Percentiles rank a stretch among this genome's conserved stretches.
Conservation (phyloP, 2,797 vertebrate species). For the Neomorphus geoffroyi region DNA sequence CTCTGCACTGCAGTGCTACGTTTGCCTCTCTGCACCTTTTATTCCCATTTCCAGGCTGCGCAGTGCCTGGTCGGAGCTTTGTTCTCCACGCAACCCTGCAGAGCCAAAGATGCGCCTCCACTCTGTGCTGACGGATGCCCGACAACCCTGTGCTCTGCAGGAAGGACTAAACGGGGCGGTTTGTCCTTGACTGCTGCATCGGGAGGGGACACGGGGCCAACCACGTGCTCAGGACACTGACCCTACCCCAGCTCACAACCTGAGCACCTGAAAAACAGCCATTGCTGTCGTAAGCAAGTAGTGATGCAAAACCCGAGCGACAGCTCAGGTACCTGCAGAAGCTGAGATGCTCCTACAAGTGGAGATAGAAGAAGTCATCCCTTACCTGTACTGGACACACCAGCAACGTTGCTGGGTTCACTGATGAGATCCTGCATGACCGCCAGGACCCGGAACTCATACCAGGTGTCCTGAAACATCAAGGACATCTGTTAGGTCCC, state of each 20-base stretch:
- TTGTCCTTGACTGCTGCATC: background rate
- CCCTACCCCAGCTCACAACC: background rate
- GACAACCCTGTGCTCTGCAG: accelerated
- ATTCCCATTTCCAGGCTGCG: background rate
- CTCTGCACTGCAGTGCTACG: conserved; percentile 45
- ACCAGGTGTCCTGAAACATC: conserved; percentile 92
- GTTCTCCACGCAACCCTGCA: background rate
- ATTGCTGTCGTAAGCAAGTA: accelerated
- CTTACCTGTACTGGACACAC: conserved; percentile 96
- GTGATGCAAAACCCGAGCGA: accelerated
- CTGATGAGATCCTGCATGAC: conserved; percentile 99
- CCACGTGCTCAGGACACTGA: background rate
- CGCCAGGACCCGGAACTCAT: conserved; percentile 96
- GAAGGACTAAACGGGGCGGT: background rate
- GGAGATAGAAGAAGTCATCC: background rate
- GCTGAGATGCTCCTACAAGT: background rate
- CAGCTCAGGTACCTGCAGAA: background rate
- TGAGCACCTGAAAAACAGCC: background rate
- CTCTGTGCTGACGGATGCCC: background rate
- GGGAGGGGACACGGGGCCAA: background rate
- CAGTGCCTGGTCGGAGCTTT: background rate
- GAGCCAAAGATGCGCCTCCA: background rate
- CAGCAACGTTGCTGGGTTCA: conserved; percentile 98
- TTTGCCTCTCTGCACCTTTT: conserved; percentile 30
- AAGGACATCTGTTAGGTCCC: background rate